phyloP scores from a whole-genome alignment of 2,113 vertebrate genomes.

The Brienomyrus longianalis region DNA sequence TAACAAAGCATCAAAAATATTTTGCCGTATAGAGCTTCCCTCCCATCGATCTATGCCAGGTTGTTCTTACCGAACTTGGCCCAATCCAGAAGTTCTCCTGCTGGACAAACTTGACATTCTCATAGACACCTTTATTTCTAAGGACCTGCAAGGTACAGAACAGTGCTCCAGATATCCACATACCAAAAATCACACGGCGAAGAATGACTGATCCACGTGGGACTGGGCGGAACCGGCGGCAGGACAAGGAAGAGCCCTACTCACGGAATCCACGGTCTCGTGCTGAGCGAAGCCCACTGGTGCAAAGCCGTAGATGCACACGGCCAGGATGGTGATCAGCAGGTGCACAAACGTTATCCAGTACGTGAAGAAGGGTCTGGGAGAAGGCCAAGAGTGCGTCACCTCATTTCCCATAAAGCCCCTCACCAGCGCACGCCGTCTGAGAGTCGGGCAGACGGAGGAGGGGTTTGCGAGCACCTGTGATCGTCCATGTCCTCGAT shows the following conservation, averaged over 20 bases:
- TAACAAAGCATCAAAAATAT: neutral
- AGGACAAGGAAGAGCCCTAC: constrained; percentile 37
- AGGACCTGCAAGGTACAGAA: constrained; percentile 67
- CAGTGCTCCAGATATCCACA: neutral
- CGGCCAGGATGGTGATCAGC: constrained; percentile 89
- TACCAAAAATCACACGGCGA: neutral
- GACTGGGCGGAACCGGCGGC: neutral
- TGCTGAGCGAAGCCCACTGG: constrained; percentile 97
- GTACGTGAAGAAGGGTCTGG: constrained; percentile 96
- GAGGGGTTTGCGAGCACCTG: constrained; percentile 57
- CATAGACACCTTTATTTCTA: constrained; percentile 93
- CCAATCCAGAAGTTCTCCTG: constrained; percentile 99
- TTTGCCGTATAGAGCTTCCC: neutral
- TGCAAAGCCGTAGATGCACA: constrained; percentile 92
- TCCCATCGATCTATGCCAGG: neutral
- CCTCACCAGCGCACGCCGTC: neutral
- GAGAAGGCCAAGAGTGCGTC: constrained; percentile 4
- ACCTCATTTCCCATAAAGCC: neutral
- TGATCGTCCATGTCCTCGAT: constrained; percentile 98
- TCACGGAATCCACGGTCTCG: constrained; percentile 94
- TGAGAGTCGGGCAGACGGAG: neutral
- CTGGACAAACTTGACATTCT: constrained; percentile 96
- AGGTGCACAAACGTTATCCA: constrained; percentile 97
- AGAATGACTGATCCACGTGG: neutral
- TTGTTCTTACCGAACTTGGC: constrained; percentile 78